phyloP scores from a whole-genome alignment of 37 sponge, comb jelly and placozoan species.

The Spongilla lacustris region DNA sequence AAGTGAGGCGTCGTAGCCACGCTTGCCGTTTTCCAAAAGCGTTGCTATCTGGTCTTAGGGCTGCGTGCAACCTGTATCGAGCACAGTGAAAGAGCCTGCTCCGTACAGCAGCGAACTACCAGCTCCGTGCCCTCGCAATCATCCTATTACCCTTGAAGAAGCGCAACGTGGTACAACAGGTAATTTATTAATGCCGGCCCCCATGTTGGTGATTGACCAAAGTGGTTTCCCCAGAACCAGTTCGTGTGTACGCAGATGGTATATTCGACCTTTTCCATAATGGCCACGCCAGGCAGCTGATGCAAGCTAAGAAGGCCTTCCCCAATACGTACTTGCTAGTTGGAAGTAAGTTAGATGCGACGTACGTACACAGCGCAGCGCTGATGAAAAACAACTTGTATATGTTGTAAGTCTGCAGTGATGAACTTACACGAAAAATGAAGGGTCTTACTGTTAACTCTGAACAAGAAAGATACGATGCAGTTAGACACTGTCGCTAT shows the following conservation, averaged over 20 bases:
- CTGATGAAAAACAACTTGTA: too few relatives aligned
- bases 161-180: slow-evolving; percentile 69
- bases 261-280: slow-evolving; percentile 96
- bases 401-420: slow-evolving; percentile 71
- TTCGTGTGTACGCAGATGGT: slow-evolving; percentile 96
- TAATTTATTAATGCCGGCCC: neutral
- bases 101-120: slow-evolving; percentile 1
- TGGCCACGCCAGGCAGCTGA: slow-evolving; percentile 90
- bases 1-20: neutral
- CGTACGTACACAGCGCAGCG: neutral
- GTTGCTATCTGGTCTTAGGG: neutral
- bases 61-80: neutral
- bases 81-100: slow-evolving; percentile 15
- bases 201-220: neutral
- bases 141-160: slow-evolving; percentile 57
- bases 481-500: slow-evolving; percentile 94
- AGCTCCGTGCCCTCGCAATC: neutral
- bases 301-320: slow-evolving; percentile 95
- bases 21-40: neutral
- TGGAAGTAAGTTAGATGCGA: slow-evolving; percentile 77
- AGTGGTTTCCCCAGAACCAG: slow-evolving; percentile 68
- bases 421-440: slow-evolving; percentile 84
- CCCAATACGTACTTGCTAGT: slow-evolving; percentile 95
- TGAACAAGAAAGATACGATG: slow-evolving; percentile 89
- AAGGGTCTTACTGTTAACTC: slow-evolving; percentile 94